These are phyloP conservation scores for Aldrovandia affinis DNA, from an alignment of 2,797 vertebrate species.

Conservation along the genomic window DNA sequence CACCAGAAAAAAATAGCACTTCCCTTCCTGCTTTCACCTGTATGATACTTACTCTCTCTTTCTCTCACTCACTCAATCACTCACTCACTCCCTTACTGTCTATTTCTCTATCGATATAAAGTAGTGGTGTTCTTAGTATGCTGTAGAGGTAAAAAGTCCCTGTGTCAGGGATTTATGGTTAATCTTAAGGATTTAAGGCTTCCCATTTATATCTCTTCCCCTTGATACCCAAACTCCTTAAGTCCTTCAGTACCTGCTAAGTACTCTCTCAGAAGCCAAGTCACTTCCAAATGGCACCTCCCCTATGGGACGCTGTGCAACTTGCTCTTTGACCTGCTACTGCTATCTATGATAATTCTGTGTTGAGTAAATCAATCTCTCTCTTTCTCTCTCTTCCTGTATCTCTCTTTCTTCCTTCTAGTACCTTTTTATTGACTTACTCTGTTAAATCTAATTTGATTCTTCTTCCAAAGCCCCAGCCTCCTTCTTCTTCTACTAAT, in stretches of 20 bases:
- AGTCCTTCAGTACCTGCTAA: slow-evolving; percentile 44
- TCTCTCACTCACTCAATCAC: slow-evolving; percentile 64
- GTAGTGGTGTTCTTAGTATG: slow-evolving; percentile 53
- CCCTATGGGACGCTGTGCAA: slow-evolving; percentile 68
- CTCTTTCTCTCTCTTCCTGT: slow-evolving; percentile 49
- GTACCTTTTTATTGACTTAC: slow-evolving; percentile 39
- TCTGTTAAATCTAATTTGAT: slow-evolving; percentile 84
- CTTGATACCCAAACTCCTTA: slow-evolving; percentile 53
- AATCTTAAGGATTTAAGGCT: slow-evolving; percentile 62
- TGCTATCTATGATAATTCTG: slow-evolving; percentile 80
- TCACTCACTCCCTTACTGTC: slow-evolving; percentile 35
- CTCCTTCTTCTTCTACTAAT: slow-evolving; percentile 90
- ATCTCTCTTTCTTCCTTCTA: slow-evolving; percentile 33
- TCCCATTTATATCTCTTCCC: slow-evolving; percentile 49
- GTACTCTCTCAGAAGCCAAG: slow-evolving; percentile 67
- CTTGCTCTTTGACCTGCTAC: slow-evolving; percentile 73
- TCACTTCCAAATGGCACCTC: slow-evolving; percentile 65
- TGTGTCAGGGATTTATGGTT: slow-evolving; percentile 65
- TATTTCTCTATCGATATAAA: slow-evolving; percentile 24
- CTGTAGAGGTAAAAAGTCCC: slow-evolving; percentile 29
- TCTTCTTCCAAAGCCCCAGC: slow-evolving; percentile 87
- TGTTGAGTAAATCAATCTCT: slow-evolving; percentile 75
- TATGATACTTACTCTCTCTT: slow-evolving; percentile 56
- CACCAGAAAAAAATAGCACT: slow-evolving; percentile 53
- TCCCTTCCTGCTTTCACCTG: slow-evolving; percentile 62